phyloP scores from a whole-genome alignment of 2,888 invertebrate species.

The Chydorus sphaericus region DNA sequence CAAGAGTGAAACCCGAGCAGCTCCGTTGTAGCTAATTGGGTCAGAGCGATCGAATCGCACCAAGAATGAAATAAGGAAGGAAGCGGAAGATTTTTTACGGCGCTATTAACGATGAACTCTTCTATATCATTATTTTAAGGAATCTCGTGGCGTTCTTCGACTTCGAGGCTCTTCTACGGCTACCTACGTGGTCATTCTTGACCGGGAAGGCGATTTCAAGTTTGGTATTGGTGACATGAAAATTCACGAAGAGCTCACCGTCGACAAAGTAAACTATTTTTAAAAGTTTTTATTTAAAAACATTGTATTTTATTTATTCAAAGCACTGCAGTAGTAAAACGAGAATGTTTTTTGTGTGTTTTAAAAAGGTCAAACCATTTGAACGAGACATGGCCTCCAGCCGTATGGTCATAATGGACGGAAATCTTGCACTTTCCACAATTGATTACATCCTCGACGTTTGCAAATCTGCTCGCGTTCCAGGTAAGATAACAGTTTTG shows the following conservation, averaged over 20 bases:
- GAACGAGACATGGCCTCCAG: constrained; percentile 42
- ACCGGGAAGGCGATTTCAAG: constrained; percentile 57
- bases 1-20: too few species aligned
- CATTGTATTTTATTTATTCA: background rate
- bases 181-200: constrained; percentile 60
- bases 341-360: constrained; percentile 19
- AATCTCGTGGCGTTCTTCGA: constrained; percentile 17
- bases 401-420: constrained; percentile 68
- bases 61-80: too few species aligned
- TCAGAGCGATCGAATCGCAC: too few species aligned
- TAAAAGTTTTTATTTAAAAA: background rate
- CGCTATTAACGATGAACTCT: too few species aligned
- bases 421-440: constrained; percentile 55
- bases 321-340: background rate
- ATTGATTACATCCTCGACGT: constrained; percentile 46
- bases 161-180: constrained; percentile 39
- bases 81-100: too few species aligned
- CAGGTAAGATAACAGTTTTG: constrained; percentile 41
- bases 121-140: too few species aligned
- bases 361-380: constrained; percentile 41
- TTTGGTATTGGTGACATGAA: constrained; percentile 74
- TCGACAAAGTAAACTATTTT: constrained; percentile 40
- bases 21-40: too few species aligned
- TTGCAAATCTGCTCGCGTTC: constrained; percentile 44
- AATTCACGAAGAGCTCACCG: constrained; percentile 52